A percentile compares a stretch with the other conserved stretches of the same genome.
Conservation (phyloP, 2,797 vertebrate genomes). For the Enteromius paludinosus region DNA sequence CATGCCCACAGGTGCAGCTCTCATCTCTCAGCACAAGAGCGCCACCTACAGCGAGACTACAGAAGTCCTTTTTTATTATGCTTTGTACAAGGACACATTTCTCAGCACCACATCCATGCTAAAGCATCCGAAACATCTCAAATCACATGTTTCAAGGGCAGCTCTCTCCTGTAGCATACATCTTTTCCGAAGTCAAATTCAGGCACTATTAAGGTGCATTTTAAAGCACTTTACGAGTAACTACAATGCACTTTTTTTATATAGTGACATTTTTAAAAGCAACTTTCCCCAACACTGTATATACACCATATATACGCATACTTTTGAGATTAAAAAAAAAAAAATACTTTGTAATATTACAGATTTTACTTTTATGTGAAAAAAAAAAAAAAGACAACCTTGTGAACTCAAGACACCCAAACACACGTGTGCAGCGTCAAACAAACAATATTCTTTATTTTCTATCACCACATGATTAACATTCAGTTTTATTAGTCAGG, state of each 20-base stretch:
- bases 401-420: not conserved
- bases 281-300: not conserved
- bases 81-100: not conserved
- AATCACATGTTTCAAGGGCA: not conserved
- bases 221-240: too few relatives aligned
- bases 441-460: slow-evolving; percentile 21
- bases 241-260: not conserved
- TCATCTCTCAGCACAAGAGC: slow-evolving; percentile 22
- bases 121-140: not conserved
- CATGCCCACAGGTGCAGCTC: slow-evolving; percentile 1
- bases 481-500: not conserved
- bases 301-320: not conserved
- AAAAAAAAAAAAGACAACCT: not conserved
- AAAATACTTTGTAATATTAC: not conserved
- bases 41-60: slow-evolving; percentile 34
- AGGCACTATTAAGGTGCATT: not conserved
- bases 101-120: too few relatives aligned
- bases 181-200: not conserved
- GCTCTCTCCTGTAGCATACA: not conserved
- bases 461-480: slow-evolving; percentile 1
- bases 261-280: too few relatives aligned
- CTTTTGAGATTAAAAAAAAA: not conserved
- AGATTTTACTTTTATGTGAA: too few relatives aligned
- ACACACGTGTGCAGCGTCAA: not conserved
- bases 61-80: not conserved